These are phyloP conservation scores for Eucidaris tribuloides DNA, from an alignment of 35 echinoderm and acorn worm genomes.

Conservation along the genomic window DNA sequence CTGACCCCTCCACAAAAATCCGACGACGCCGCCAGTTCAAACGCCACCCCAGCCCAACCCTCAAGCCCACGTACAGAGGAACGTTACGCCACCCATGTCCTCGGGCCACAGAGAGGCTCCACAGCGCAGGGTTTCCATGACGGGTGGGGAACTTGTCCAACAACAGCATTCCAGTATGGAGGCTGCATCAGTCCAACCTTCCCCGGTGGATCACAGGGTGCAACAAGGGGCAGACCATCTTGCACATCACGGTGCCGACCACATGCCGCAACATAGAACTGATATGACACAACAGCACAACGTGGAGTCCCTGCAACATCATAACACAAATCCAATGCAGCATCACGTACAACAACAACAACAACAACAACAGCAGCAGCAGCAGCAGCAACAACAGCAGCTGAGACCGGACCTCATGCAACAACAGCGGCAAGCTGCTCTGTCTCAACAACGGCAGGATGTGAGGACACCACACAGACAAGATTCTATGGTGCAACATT, in stretches of 20 bases:
- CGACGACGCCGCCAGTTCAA: constrained; percentile 61
- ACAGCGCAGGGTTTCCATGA: constrained; percentile 43
- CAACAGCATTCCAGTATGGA: constrained; percentile 6
- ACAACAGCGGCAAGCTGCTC: constrained; percentile 1
- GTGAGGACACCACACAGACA: constrained; percentile 6
- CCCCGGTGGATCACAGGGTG: constrained; percentile 16
- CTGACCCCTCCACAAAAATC: constrained; percentile 88
- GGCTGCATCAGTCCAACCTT: constrained; percentile 27
- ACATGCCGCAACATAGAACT: constrained; percentile 33
- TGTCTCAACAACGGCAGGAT: constrained; percentile 17
- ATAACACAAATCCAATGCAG: constrained; percentile 39
- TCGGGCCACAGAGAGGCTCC: constrained; percentile 57
- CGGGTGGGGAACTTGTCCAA: constrained; percentile 45
- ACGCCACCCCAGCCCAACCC: constrained; percentile 54
- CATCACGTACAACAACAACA: constrained; percentile 67
- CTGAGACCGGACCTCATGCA: neutral
- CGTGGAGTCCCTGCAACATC: constrained; percentile 57
- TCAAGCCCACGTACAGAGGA: constrained; percentile 64
- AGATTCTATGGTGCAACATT: neutral
- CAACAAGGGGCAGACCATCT: too few species aligned
- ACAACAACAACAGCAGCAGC: constrained; percentile 57
- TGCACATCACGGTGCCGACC: constrained; percentile 17
- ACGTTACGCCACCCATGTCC: constrained; percentile 52
- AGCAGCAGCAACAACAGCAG: constrained; percentile 43
- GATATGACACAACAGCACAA: constrained; percentile 47